Evolutionary conservation across 2,888 invertebrate genomes (phyloP), one percentile per base, ranked within the genome.

Genomic region (Melieria crassipennis): DNA sequence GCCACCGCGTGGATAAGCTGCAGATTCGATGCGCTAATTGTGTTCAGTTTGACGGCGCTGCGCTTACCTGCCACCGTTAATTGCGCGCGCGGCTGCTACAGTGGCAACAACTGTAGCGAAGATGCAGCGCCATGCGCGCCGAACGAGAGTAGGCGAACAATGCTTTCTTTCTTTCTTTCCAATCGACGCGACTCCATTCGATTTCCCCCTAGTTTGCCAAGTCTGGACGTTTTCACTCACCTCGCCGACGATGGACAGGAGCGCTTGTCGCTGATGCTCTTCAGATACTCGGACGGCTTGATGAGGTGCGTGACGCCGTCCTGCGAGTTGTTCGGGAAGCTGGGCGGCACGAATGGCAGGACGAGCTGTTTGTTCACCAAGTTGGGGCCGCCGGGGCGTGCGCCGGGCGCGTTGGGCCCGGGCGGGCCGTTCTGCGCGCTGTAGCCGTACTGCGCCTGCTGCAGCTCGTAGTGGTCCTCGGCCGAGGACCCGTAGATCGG

Each of bases 261-360:
- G 78, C 89, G 84, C 77, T 89, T 89, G 79, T 89, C 89, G 83
- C 91, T 93, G 87, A 96, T 94, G 84, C 95, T 95, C 84, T 92
- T 92, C 80, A 97, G 88, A 87, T 96, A 97, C 88, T 97, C 96
- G 75, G 95, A 96, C 69, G 96, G 97, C 84, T 96, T 96, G 85
- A 97, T 95, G 78, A 97, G 91, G 73, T 93, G 91, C 87, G 95
- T 93, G 73, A 93, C 91, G 82, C 93, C 92, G 86, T 92, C 91
- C 76, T 89, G 89, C 56, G 87, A 86, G 71, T 88, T 88, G 84
- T 91, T 90, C 69, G 94, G 93, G 88, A 97, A 97, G 87, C 94
- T 93, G 72, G 97, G 96, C 73, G 96, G 96, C 83, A 97, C 92
- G 89, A 97, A 96, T 77, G 96, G 94, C 78, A 95, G 88, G 78